A percentile compares a stretch with the other conserved stretches of the same genome.
phyloP scores from a whole-genome alignment of 2,113 vertebrate species.

The Aix galericulata region DNA sequence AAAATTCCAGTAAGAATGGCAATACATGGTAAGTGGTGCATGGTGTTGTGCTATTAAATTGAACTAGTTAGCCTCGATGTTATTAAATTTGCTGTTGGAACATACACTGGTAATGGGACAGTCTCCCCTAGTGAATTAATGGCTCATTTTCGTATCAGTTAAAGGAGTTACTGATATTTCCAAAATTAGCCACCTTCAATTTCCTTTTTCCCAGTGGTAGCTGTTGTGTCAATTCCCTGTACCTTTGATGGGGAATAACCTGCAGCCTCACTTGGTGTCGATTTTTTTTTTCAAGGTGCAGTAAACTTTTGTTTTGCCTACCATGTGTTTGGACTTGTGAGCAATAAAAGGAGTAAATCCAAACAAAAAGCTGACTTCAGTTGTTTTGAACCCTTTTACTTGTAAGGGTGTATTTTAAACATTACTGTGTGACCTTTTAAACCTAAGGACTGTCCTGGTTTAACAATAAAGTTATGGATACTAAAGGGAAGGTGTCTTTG shows the following conservation, averaged over 20 bases:
- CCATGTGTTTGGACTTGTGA: not conserved
- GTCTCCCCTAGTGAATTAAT: not conserved
- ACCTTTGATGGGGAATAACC: not conserved
- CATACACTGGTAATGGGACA: too few species aligned
- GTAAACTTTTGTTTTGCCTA: not conserved
- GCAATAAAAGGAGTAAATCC: not conserved
- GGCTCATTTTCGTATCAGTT: not conserved
- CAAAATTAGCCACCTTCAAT: not conserved
- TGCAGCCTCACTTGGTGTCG: not conserved
- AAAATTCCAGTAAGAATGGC: not conserved
- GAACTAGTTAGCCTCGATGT: too few species aligned
- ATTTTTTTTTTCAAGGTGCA: not conserved
- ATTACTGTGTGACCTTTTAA: conserved; percentile 34
- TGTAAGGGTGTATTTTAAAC: conserved; percentile 25
- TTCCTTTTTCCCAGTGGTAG: not conserved
- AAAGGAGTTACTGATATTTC: not conserved
- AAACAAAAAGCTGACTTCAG: not conserved
- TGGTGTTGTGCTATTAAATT: not conserved
- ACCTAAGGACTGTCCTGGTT: conserved; percentile 18
- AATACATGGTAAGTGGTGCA: not conserved
- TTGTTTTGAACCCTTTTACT: conserved; percentile 25
- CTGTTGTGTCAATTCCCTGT: not conserved
- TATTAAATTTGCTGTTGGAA: too few species aligned
- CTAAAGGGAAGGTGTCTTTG: conserved; percentile 66
- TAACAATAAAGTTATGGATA: conserved; percentile 49